A percentile compares a stretch with the other conserved stretches of the same genome.
phyloP scores from a whole-genome alignment of 2,797 vertebrate genomes.

The Bovichtus variegatus region DNA sequence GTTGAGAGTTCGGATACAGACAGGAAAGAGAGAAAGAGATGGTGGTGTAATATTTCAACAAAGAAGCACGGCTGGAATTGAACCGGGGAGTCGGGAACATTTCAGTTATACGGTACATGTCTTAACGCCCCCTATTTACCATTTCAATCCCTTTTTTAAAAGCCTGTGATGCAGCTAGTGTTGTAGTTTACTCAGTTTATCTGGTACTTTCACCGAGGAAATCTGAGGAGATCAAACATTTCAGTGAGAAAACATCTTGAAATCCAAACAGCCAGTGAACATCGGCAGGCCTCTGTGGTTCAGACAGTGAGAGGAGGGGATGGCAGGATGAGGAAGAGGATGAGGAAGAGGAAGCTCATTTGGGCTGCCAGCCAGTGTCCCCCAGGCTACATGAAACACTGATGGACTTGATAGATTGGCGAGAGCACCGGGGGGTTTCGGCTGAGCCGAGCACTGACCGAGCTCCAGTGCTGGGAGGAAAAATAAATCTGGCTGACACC shows the following conservation, averaged over 20 bases:
- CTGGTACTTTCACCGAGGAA: not conserved
- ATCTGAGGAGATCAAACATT: constrained; percentile 31
- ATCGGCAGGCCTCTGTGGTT: constrained; percentile 18
- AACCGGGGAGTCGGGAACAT: not conserved
- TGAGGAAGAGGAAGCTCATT: constrained; percentile 60
- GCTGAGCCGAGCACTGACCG: constrained; percentile 64
- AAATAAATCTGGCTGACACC: constrained; percentile 74
- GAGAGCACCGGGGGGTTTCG: constrained; percentile 57
- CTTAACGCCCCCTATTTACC: not conserved
- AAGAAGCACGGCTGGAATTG: not conserved
- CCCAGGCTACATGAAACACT: constrained; percentile 75
- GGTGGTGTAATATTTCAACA: not conserved
- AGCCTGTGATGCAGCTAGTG: not conserved
- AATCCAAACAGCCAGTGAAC: constrained; percentile 43
- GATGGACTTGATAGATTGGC: constrained; percentile 80
- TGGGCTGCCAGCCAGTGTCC: constrained; percentile 71
- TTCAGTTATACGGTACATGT: not conserved
- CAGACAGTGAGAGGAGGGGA: constrained; percentile 28
- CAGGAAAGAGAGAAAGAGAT: not conserved
- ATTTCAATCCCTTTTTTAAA: not conserved
- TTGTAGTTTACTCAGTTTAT: constrained; percentile 11
- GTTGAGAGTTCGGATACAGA: not conserved
- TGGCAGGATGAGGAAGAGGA: constrained; percentile 37
- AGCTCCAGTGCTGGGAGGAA: constrained; percentile 54
- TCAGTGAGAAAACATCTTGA: constrained; percentile 30